Base-by-base conservation (phyloP, 1,140 invertebrate species). In the Apocrypta bakeri region DNA sequence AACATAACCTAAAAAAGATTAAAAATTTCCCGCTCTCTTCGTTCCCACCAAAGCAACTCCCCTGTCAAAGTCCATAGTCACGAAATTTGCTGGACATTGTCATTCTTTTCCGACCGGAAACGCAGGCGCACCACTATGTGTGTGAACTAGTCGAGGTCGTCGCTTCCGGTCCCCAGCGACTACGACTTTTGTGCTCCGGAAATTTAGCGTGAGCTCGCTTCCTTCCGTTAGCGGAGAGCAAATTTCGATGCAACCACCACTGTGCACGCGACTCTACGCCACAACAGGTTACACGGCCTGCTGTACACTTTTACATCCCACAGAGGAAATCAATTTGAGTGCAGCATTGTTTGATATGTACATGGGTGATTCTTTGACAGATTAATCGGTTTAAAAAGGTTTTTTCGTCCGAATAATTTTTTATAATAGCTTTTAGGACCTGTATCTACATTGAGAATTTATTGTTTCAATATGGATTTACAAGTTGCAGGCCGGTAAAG, bases 161-260 rank as follows among this genome's bases (percentile, higher is more conserved):
- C 11, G 25, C 40, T 69, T 78, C 64, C 64, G 76, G 63, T 68
- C n/a, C 37, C 37, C 74, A 64, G 37, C 21, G 33, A 48, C 74
- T 37, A 25, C 9, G 33, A 68, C 63, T 68, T 78, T 79, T 29
- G 75, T 42, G 37, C 40, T 33, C 40, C 66, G 66, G 25, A 71
- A 79, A 71, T 79, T 79, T 56, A 79, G 31, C 40, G 66, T 14
- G 29, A 40, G 24, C 27, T 27, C 17, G 40, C 76, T 78, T 69
- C 37, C 64, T 68, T 69, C 61, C 31, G 9, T 69, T 27, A 27
- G n/a, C 11, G 63, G 2, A 9, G 63, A 9, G 12, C n/a, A 48
- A 48, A 48, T 48, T 4, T 48, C 42, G 42, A 48, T 17, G 42
- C 42, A 11, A 17, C 42, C 42, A 64, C 11, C 63, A 27, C 63